Conservation (phyloP, 2,113 vertebrate species). For the Corythoichthys intestinalis region DNA sequence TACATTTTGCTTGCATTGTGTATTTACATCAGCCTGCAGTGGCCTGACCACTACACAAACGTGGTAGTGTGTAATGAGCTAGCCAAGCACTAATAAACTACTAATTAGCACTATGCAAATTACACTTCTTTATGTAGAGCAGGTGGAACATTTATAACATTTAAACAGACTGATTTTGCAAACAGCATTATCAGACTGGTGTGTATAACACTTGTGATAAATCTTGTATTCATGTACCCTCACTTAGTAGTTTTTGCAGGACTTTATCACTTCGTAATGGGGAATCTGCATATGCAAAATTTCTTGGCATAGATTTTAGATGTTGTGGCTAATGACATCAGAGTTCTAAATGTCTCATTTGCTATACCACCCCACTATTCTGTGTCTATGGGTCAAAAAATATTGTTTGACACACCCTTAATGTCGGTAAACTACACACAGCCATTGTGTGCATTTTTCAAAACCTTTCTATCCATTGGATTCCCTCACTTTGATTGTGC, state of each 20-base stretch:
- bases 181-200: conserved; percentile 22
- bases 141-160: conserved; percentile 9
- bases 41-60: not conserved
- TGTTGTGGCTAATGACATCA: conserved; percentile 59
- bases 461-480: not conserved
- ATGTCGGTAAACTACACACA: conserved; percentile 34
- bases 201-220: conserved; percentile 29
- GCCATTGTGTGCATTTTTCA: not conserved
- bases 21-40: not conserved
- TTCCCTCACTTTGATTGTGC: not conserved
- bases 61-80: conserved; percentile 17
- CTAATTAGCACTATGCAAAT: not conserved
- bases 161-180: conserved; percentile 28
- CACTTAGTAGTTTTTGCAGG: conserved; percentile 27
- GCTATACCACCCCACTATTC: conserved; percentile 37
- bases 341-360: conserved; percentile 61
- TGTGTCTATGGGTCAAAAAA: conserved; percentile 59
- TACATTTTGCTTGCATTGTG: not conserved
- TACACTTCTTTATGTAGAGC: conserved; percentile 11
- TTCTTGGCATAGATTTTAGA: conserved; percentile 48
- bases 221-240: conserved; percentile 30
- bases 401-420: conserved; percentile 28
- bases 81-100: conserved; percentile 14
- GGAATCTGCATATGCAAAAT: conserved; percentile 41
- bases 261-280: not conserved